Conservation (phyloP, 2,888 invertebrate genomes). For the Unio delphinus region DNA sequence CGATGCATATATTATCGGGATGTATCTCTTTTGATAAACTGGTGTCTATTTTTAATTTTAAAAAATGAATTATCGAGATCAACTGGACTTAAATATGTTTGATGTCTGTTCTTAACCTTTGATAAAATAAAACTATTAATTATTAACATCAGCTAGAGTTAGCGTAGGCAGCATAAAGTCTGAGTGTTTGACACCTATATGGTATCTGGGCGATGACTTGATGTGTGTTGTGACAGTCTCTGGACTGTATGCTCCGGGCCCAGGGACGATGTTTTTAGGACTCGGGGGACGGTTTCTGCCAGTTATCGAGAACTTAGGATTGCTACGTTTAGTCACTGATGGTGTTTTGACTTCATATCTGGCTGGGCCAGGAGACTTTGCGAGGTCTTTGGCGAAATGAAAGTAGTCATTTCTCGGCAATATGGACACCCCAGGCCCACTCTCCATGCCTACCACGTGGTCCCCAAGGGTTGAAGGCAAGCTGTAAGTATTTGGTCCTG, state of each 20-base stretch:
- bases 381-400: constrained; percentile 48
- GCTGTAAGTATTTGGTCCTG: constrained; percentile 47
- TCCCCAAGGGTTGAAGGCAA: constrained; percentile 46
- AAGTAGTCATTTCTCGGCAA: constrained; percentile 30
- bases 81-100: no score
- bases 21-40: no score
- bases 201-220: constrained; percentile 43
- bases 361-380: constrained; percentile 54
- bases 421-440: constrained; percentile 32
- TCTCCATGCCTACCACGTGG: constrained; percentile 36
- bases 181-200: constrained; percentile 55
- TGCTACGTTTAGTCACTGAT: constrained; percentile 24
- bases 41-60: no score
- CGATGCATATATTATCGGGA: no score
- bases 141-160: constrained; percentile 41
- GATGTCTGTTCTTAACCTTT: no score
- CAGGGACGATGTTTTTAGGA: constrained; percentile 42
- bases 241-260: constrained; percentile 53
- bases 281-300: constrained; percentile 24
- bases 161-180: constrained; percentile 49
- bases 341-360: constrained; percentile 36
- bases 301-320: constrained; percentile 45
- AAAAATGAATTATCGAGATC: no score
- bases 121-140: constrained; percentile 5
- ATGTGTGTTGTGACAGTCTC: constrained; percentile 34